Base-by-base conservation (phyloP, 2,113 vertebrate genomes). In the Malurus elegans region DNA sequence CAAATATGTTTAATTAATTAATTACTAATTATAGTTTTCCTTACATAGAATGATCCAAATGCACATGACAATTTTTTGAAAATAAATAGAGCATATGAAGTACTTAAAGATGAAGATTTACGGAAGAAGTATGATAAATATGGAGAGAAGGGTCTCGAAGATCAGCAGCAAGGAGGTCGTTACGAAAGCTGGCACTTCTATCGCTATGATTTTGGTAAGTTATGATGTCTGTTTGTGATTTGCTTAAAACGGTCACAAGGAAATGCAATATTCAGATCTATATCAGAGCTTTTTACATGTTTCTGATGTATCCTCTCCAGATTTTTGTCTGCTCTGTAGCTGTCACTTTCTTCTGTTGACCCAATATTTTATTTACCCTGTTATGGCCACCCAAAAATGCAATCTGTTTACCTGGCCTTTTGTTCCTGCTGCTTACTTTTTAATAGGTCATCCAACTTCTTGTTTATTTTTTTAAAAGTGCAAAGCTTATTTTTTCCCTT, bases 161-260 rank as follows among this genome's bases (percentile, higher is more conserved):
- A 99, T 92, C 98, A 99, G 86, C 98, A 99, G 88, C 97, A 98
- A 87, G 98, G 98, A 73, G 98, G 99, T 40, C 98, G 98, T 56
- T 99, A 99, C 5, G 99, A 99, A 97, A 99, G 99, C 98, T 99
- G 99, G 99, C 98, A 98, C 97, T 99, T 97, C 23, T 99, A 99
- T 93, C 98, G 99, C 86, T 99, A 99, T 34, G 99, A 99, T 97
- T 99, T 99, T 90, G 99, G 99, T 99, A 96, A 96, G 98, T 54
- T 84, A 4, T 4, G 31, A 10, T 20, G 2, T 36, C 1, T 31
- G 4, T 19, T 61, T 81, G 31, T 36, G 45, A 53, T 72, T 53
- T 56, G 20, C 74, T 28, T 57, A 6, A 62, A 84, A 20, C 51
- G 45, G 23, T 32, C 71, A 81, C 34, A 44, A 90, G 47, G 51